A percentile compares a stretch with the other conserved stretches of the same genome.
Evolutionary conservation across 37 sponge, comb jelly and placozoan genomes (phyloP).

Genomic region (Aplysina aerophoba): DNA sequence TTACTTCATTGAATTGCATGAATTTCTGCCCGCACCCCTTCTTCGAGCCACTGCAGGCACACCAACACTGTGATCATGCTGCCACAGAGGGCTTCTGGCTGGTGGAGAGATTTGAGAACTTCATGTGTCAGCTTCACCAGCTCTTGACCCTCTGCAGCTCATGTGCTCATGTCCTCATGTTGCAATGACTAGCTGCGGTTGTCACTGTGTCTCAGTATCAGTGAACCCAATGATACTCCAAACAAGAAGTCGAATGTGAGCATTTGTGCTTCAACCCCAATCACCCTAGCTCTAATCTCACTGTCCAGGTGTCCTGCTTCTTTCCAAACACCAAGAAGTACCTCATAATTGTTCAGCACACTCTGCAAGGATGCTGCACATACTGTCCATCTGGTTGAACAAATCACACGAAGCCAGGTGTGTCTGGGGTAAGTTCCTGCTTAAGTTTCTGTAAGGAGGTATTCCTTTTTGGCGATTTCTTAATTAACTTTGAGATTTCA

Average conservation of each 20-base stretch:
- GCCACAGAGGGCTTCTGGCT: too few relatives aligned
- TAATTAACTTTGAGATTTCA: slow-evolving; percentile 64
- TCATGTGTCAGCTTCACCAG: slow-evolving; percentile 26
- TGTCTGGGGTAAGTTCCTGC: slow-evolving; percentile 26
- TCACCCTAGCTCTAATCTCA: slow-evolving; percentile 53
- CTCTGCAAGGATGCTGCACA: slow-evolving; percentile 38
- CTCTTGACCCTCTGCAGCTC: slow-evolving; percentile 38
- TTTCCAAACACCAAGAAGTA: slow-evolving; percentile 30
- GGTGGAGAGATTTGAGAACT: slow-evolving; percentile 11
- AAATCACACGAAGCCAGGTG: slow-evolving; percentile 49
- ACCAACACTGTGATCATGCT: too few relatives aligned
- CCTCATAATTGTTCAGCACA: slow-evolving; percentile 51
- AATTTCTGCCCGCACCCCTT: too few relatives aligned
- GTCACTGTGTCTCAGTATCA: slow-evolving; percentile 38
- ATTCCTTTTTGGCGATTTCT: slow-evolving; percentile 64
- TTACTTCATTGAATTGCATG: too few relatives aligned
- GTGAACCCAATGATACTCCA: slow-evolving; percentile 37
- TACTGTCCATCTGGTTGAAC: slow-evolving; percentile 65
- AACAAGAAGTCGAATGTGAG: slow-evolving; percentile 48
- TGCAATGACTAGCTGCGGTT: slow-evolving; percentile 35
- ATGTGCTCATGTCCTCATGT: slow-evolving; percentile 10
- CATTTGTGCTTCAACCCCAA: slow-evolving; percentile 64
- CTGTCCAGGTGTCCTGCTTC: slow-evolving; percentile 36
- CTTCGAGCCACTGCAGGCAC: too few relatives aligned
- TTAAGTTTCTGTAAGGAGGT: slow-evolving; percentile 46